Base-by-base conservation (phyloP, 23 tunicate species). In the Phallusia fumigata region DNA sequence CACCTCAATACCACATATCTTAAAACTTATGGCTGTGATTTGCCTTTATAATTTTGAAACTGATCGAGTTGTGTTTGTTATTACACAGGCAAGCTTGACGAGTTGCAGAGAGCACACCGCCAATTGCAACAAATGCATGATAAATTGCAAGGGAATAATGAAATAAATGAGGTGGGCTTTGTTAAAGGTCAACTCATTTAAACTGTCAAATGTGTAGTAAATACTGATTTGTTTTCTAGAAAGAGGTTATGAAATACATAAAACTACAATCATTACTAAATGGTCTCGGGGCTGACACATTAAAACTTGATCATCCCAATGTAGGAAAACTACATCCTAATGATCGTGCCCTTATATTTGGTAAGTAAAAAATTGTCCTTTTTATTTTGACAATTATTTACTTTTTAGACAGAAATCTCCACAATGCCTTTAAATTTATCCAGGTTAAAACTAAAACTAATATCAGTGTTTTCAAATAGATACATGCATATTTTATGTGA, bases 221-320 rank as follows among this genome's bases (percentile, higher is more conserved):
- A 13, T 0, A 30, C 10, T 3, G 3, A 16, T 0, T 32, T 0
- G 10, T 78, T 78, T 78, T 78, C 11, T 44, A 78, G 81, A 50
- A 45, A 44, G 64, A 78, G 35, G 81, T 13, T 13, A 30, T 19
- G 2, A 49, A 78, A 31, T 78, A 45, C 28, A 36, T 32, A 31
- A 78, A 50, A n/a, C 64, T 78, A n/a, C 58, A 78, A 26, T 78
- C 64, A 28, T 31, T 78, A 31, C 35, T 84, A 21, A 77, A 52
- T 26, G 73, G 28, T 30, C 34, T 84, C 26, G 82, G 82, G 22
- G 75, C 35, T 31, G 88, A 84, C 35, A 80, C 76, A 18, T 10
- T 84, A 18, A 78, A 84, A 32, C 65, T 84, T 44, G 78, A 84
- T 53, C 88, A 84, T 78, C 88, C 88, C 11, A 65, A 34, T 22